Evolutionary conservation across 2,888 invertebrate species (phyloP).

Genomic region (Cheilosia soror): DNA sequence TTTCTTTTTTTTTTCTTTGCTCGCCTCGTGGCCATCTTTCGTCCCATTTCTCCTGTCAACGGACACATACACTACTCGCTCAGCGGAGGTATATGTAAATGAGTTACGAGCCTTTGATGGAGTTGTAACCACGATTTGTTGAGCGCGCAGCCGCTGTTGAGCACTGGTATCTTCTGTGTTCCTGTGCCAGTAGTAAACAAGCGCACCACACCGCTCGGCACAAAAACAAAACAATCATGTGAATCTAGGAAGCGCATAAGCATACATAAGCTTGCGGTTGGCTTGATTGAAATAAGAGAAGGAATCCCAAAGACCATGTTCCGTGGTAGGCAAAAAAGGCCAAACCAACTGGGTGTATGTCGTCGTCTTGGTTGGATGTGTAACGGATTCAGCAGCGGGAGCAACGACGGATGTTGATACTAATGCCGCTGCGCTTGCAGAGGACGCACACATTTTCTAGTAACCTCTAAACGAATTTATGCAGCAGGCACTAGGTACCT

Average conservation of each 20-base stretch:
- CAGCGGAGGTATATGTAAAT: constrained; percentile 74
- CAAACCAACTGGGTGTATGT: constrained; percentile 52
- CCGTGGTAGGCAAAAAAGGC: constrained; percentile 69
- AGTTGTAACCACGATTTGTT: constrained; percentile 75
- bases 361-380: constrained; percentile 56
- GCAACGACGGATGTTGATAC: constrained; percentile 59
- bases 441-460: constrained; percentile 62
- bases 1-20: neutral
- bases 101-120: constrained; percentile 76
- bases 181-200: constrained; percentile 65
- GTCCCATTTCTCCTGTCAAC: constrained; percentile 74
- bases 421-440: constrained; percentile 47
- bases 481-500: constrained; percentile 14
- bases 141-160: constrained; percentile 16
- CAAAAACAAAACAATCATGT: constrained; percentile 69
- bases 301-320: constrained; percentile 69
- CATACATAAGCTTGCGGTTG: constrained; percentile 70
- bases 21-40: constrained; percentile 67
- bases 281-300: constrained; percentile 74
- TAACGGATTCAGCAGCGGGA: constrained; percentile 71
- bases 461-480: constrained; percentile 69
- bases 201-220: constrained; percentile 19
- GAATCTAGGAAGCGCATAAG: constrained; percentile 75
- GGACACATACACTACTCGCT: constrained; percentile 39
- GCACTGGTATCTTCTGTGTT: constrained; percentile 1